Conservation (phyloP, 2,888 invertebrate species). For the Cylloceria caligata region DNA sequence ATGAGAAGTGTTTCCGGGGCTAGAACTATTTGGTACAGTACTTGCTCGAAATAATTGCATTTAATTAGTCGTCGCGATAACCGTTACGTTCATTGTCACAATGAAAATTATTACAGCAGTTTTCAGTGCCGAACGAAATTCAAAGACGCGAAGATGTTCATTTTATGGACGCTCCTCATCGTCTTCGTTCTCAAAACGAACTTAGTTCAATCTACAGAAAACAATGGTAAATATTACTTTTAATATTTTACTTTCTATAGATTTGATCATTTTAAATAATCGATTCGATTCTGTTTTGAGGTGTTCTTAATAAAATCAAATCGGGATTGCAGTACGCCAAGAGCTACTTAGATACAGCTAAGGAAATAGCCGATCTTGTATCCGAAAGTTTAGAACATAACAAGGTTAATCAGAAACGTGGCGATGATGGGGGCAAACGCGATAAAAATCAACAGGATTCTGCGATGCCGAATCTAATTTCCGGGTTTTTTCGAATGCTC, state of each 20-base stretch:
- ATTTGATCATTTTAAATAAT: slow-evolving; percentile 15
- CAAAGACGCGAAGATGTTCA: slow-evolving; percentile 65
- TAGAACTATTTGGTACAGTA: neutral
- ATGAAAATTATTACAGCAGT: slow-evolving; percentile 54
- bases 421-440: slow-evolving; percentile 75
- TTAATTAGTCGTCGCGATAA: slow-evolving; percentile 42
- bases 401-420: slow-evolving; percentile 72
- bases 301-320: slow-evolving; percentile 85
- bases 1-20: slow-evolving; percentile 22
- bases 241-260: slow-evolving; percentile 2
- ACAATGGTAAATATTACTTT: slow-evolving; percentile 69
- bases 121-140: slow-evolving; percentile 63
- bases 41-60: slow-evolving; percentile 60
- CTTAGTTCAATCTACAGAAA: slow-evolving; percentile 55
- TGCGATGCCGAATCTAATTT: slow-evolving; percentile 79
- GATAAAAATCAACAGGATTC: slow-evolving; percentile 69
- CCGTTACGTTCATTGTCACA: slow-evolving; percentile 50
- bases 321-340: slow-evolving; percentile 85
- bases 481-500: slow-evolving; percentile 88
- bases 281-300: slow-evolving; percentile 62
- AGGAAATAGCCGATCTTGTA: slow-evolving; percentile 88
- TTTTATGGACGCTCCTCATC: slow-evolving; percentile 35
- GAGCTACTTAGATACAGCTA: slow-evolving; percentile 85
- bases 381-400: slow-evolving; percentile 85
- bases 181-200: slow-evolving; percentile 42